A percentile compares a stretch with the other conserved stretches of the same genome.
Conservation (phyloP, 2,888 invertebrate genomes). For the Strigamia maritima region DNA sequence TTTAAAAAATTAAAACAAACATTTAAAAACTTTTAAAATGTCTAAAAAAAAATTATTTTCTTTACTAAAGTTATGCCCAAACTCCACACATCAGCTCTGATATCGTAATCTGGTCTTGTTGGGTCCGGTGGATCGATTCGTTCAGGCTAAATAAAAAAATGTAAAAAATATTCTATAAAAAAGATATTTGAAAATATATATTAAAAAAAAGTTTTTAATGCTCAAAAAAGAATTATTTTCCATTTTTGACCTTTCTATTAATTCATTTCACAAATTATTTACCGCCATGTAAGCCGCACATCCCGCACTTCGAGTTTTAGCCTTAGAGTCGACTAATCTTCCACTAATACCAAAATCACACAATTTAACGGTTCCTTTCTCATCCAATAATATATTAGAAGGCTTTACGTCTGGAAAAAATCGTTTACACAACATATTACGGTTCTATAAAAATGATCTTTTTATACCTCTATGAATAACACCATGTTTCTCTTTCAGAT, state of each 20-base stretch:
- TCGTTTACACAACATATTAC: neutral
- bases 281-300: constrained; percentile 99
- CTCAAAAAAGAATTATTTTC: too few species aligned
- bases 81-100: constrained; percentile 99
- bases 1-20: constrained; percentile 43
- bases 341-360: constrained; percentile 99
- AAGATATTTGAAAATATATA: too few species aligned
- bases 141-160: constrained; percentile 73
- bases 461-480: constrained; percentile 79
- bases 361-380: constrained; percentile 90
- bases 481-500: constrained; percentile 93
- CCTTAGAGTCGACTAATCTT: constrained; percentile 94
- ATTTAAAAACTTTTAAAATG: neutral
- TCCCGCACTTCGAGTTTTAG: constrained; percentile 92
- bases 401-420: constrained; percentile 94
- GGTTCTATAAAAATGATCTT: neutral
- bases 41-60: neutral
- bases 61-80: constrained; percentile 81
- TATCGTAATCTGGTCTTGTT: constrained; percentile 91
- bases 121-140: constrained; percentile 93
- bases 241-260: neutral
- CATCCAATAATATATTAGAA: constrained; percentile 94
- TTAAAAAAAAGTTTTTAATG: constrained; percentile 43
- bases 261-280: constrained; percentile 52
- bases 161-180: too few species aligned